Conservation (phyloP, 2,797 vertebrate genomes). For the Dryobates pubescens region DNA sequence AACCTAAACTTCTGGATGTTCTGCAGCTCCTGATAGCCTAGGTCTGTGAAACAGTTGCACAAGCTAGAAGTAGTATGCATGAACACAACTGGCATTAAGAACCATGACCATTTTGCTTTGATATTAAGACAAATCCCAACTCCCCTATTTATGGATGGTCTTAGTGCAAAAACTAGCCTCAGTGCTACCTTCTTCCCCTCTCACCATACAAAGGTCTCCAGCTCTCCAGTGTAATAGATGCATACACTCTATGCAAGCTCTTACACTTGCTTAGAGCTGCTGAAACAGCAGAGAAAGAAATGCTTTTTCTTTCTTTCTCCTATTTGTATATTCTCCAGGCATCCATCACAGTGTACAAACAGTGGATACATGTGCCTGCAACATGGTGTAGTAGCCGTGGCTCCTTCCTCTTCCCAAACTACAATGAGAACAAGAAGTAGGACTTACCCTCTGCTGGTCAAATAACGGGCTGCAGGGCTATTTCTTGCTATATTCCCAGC, state of each 20-base stretch:
- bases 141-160: neutral
- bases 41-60: neutral
- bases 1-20: neutral
- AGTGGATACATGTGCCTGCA: neutral
- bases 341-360: neutral
- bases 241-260: neutral
- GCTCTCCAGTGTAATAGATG: neutral
- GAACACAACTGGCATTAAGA: neutral
- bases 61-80: neutral
- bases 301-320: neutral
- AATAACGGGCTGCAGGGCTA: constrained; percentile 92
- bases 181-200: neutral
- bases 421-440: neutral
- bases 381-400: neutral
- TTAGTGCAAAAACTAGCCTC: neutral
- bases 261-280: neutral
- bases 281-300: neutral
- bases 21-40: neutral
- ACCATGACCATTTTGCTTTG: neutral
- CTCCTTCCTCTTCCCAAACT: neutral
- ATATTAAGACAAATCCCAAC: neutral
- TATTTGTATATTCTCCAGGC: neutral
- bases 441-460: constrained; percentile 88
- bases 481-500: constrained; percentile 97
- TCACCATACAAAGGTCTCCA: neutral